These are phyloP conservation scores for Theocolax elegans DNA, from an alignment of 1,140 invertebrate genomes.

Conservation along the genomic window DNA sequence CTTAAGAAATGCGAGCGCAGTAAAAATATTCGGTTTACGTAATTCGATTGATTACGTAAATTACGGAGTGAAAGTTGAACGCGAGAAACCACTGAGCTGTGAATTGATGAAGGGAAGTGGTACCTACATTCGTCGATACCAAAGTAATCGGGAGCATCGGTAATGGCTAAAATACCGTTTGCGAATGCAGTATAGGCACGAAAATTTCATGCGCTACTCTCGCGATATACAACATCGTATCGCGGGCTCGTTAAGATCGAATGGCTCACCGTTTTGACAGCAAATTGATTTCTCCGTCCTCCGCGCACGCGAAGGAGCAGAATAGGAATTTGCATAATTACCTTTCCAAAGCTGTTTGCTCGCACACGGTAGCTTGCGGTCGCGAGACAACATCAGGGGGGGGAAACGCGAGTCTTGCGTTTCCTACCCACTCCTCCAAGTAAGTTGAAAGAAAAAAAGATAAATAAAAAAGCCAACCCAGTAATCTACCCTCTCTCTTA, in stretches of 20 bases:
- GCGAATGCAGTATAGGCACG: conserved; percentile 43
- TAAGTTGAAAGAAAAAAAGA: neutral
- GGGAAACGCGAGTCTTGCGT: neutral
- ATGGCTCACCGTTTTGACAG: conserved; percentile 45
- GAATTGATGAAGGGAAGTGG: conserved; percentile 8
- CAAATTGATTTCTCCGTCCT: conserved; percentile 46
- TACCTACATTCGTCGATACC: conserved; percentile 36
- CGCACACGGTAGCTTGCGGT: no score
- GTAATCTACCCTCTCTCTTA: conserved; percentile 28
- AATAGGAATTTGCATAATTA: conserved; percentile 11
- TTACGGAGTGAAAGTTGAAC: conserved; percentile 17
- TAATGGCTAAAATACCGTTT: conserved; percentile 56
- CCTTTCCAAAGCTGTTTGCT: neutral
- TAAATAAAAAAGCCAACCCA: conserved; percentile 16
- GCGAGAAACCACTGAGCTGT: conserved; percentile 8
- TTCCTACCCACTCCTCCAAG: neutral
- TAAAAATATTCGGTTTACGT: no score
- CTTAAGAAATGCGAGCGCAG: no score
- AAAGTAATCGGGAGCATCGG: conserved; percentile 45
- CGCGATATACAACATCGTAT: neutral
- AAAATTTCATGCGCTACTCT: conserved; percentile 21
- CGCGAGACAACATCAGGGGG: neutral
- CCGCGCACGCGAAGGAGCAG: conserved; percentile 22
- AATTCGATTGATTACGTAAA: no score
- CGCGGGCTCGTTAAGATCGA: conserved; percentile 22